phyloP scores from a whole-genome alignment of 1,140 invertebrate genomes.

The Lithobius niger region DNA sequence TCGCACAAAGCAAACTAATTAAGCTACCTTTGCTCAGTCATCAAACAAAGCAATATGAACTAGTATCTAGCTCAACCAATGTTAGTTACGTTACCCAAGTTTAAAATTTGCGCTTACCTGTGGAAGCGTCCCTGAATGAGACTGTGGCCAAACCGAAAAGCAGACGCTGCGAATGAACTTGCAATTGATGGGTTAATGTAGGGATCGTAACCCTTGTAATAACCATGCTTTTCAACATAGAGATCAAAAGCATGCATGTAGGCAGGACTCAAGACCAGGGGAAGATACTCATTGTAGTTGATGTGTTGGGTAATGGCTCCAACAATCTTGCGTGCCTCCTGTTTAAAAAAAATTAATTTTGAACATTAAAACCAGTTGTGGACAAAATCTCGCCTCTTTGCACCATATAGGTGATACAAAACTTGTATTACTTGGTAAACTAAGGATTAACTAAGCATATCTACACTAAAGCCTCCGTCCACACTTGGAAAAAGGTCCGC shows the following conservation, averaged over 20 bases:
- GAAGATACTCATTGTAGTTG: slow-evolving; percentile 72
- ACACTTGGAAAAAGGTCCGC: too few species aligned
- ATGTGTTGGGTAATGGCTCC: slow-evolving; percentile 78
- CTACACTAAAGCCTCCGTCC: too few species aligned
- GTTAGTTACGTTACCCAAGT: too few species aligned
- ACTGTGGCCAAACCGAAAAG: slow-evolving; percentile 44
- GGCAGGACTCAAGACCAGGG: slow-evolving; percentile 50
- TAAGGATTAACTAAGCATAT: too few species aligned
- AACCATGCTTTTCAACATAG: slow-evolving; percentile 21
- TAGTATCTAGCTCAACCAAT: too few species aligned
- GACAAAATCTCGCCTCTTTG: too few species aligned
- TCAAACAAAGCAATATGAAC: too few species aligned
- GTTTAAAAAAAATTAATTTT: too few species aligned
- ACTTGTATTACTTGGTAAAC: background rate
- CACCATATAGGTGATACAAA: background rate
- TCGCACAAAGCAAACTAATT: too few species aligned
- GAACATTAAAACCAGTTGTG: too few species aligned
- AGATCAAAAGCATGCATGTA: slow-evolving; percentile 12
- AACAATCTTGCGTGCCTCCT: slow-evolving; percentile 63
- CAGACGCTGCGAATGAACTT: slow-evolving; percentile 48
- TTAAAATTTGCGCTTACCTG: slow-evolving; percentile 46
- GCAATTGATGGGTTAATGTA: slow-evolving; percentile 37
- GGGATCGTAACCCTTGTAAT: slow-evolving; percentile 36
- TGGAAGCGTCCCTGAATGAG: slow-evolving; percentile 31
- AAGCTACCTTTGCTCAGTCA: too few species aligned